A percentile compares a stretch with the other conserved stretches of the same genome.
phyloP scores from a whole-genome alignment of 1,140 invertebrate species.

The Drosophila punjabiensis region DNA sequence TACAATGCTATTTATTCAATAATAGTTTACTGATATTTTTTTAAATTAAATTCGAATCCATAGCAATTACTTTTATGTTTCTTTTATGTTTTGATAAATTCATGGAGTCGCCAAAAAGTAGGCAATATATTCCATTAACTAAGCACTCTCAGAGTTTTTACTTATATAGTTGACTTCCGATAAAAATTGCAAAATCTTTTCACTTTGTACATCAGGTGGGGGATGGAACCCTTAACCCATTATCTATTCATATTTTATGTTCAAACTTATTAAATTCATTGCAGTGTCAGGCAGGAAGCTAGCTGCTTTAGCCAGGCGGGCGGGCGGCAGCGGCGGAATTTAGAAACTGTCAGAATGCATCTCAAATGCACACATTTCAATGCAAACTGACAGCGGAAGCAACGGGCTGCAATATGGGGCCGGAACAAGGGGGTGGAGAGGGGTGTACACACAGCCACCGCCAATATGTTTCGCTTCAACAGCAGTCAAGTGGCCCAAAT shows the following conservation, averaged over 20 bases:
- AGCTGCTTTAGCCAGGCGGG: slow-evolving; percentile 19
- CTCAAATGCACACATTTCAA: slow-evolving; percentile 52
- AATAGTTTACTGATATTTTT: background rate
- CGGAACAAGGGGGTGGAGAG: too few species aligned
- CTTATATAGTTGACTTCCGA: background rate
- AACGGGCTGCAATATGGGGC: background rate
- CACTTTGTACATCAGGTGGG: background rate
- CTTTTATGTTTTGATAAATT: background rate
- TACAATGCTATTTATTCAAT: too few species aligned
- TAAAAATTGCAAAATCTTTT: background rate
- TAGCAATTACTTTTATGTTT: background rate
- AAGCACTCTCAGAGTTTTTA: background rate
- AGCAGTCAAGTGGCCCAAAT: slow-evolving; percentile 70
- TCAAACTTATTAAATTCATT: slow-evolving; percentile 3
- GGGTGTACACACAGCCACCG: slow-evolving; percentile 7
- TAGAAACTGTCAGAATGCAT: slow-evolving; percentile 64
- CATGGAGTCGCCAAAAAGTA: background rate
- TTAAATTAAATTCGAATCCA: background rate
- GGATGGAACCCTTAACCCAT: background rate
- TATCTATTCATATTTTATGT: slow-evolving; percentile 1
- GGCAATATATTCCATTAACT: background rate
- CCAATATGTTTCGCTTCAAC: slow-evolving; percentile 62
- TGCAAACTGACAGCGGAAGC: slow-evolving; percentile 42
- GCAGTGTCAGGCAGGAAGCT: slow-evolving; percentile 20
- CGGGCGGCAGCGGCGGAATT: slow-evolving; percentile 28